A percentile compares a stretch with the other conserved stretches of the same genome.
These are phyloP conservation scores for Antechinus stuartii DNA, from an alignment of 2,113 vertebrate genomes.

Conservation along the genomic window DNA sequence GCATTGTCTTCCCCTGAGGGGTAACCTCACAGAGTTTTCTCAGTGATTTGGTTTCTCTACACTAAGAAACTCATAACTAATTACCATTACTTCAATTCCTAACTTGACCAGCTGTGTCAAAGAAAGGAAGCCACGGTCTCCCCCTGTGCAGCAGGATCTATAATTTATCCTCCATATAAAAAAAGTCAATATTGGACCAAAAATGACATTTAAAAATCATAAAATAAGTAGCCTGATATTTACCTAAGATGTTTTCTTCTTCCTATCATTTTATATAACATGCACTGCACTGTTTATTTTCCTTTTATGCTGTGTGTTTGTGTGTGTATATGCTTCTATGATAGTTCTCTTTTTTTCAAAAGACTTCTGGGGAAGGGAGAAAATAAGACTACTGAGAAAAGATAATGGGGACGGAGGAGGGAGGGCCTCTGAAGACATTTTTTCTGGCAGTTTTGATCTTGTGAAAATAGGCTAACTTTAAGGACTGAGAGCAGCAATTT, in stretches of 20 bases:
- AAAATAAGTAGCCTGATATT: slow-evolving; percentile 88
- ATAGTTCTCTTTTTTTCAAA: slow-evolving; percentile 61
- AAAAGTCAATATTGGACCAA: slow-evolving; percentile 88
- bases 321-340: not conserved
- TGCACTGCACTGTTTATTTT: slow-evolving; percentile 76
- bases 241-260: slow-evolving; percentile 82
- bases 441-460: slow-evolving; percentile 35
- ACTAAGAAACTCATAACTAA: slow-evolving; percentile 77
- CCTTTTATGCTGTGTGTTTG: slow-evolving; percentile 54
- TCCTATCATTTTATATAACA: slow-evolving; percentile 76
- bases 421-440: not conserved
- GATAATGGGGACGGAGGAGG: not conserved
- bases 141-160: slow-evolving; percentile 81
- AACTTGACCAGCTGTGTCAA: slow-evolving; percentile 79
- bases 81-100: slow-evolving; percentile 81
- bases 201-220: slow-evolving; percentile 90
- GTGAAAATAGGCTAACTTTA: slow-evolving; percentile 61
- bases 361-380: slow-evolving; percentile 39
- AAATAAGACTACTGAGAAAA: slow-evolving; percentile 50
- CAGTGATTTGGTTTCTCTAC: slow-evolving; percentile 8
- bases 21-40: slow-evolving; percentile 73
- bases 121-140: slow-evolving; percentile 71
- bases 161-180: slow-evolving; percentile 85
- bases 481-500: slow-evolving; percentile 34
- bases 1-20: slow-evolving; percentile 62